Percentiles rank a stretch among this genome's conserved stretches.
These are phyloP conservation scores for Thinocorus orbignyianus DNA, from an alignment of 2,113 vertebrate species.

Conservation along the genomic window DNA sequence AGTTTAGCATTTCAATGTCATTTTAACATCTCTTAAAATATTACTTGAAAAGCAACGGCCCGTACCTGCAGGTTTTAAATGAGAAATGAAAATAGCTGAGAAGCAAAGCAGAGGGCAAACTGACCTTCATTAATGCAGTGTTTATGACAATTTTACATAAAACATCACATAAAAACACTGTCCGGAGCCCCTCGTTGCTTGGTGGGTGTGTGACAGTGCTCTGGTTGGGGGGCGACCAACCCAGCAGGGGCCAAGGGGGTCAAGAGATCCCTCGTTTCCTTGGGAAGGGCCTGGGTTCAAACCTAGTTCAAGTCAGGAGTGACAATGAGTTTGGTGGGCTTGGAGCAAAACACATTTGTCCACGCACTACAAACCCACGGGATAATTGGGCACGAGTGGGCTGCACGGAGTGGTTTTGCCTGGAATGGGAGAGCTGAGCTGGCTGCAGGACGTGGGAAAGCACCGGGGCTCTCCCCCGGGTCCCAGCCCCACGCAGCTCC, in stretches of 20 bases:
- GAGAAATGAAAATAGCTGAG: not conserved
- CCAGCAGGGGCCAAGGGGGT: not conserved
- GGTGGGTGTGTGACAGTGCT: accelerated
- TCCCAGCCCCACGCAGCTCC: not conserved
- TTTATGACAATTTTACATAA: not conserved
- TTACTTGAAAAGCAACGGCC: not conserved
- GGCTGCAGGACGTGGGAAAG: not conserved
- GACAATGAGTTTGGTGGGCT: not conserved
- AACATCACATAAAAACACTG: not conserved
- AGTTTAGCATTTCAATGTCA: not conserved
- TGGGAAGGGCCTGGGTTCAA: not conserved
- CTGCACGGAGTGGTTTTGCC: not conserved
- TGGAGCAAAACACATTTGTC: not conserved
- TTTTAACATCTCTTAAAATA: not conserved
- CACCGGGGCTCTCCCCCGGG: accelerated
- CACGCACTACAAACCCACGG: not conserved
- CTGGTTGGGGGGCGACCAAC: too few relatives aligned
- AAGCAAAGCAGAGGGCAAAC: not conserved
- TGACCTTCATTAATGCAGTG: not conserved
- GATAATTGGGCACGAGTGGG: not conserved
- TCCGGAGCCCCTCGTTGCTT: too few relatives aligned
- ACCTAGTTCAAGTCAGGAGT: not conserved
- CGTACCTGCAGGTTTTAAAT: not conserved
- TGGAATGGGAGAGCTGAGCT: not conserved
- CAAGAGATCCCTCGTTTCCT: not conserved